Conservation (phyloP, 2,797 vertebrate species). For the Argya squamiceps region DNA sequence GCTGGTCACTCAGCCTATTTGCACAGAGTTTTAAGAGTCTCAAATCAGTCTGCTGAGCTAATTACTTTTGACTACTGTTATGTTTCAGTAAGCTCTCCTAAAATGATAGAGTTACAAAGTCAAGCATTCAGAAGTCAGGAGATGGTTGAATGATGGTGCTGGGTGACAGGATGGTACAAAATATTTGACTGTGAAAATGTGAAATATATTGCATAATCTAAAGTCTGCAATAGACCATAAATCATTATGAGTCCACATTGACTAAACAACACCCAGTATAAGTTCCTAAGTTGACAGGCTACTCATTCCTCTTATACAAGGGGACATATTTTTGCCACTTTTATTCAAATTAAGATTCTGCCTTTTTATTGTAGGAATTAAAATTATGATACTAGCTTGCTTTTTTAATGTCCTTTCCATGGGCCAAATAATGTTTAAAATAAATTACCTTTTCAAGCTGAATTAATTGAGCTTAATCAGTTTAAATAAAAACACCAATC, state of each 20-base stretch:
- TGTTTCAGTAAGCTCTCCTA: neutral
- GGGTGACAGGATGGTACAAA: neutral
- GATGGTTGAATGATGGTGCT: neutral
- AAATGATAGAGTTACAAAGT: neutral
- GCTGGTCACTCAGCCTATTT: neutral
- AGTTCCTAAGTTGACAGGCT: neutral
- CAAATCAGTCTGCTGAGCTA: neutral
- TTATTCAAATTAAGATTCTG: neutral
- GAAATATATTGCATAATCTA: neutral
- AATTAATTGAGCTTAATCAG: slow-evolving; percentile 22
- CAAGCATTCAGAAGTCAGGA: neutral
- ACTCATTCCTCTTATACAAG: neutral
- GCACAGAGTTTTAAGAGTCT: neutral
- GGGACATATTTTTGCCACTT: neutral
- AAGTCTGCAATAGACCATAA: neutral
- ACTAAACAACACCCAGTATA: neutral
- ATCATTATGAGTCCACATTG: neutral
- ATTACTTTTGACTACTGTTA: neutral
- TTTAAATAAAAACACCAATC: slow-evolving; percentile 13
- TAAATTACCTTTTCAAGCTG: neutral
- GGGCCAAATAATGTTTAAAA: neutral
- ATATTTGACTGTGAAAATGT: neutral
- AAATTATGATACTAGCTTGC: neutral
- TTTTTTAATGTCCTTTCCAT: neutral
- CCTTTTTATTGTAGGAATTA: neutral